Percentiles rank a stretch among this genome's conserved stretches.
Evolutionary conservation across 2,888 invertebrate species (phyloP).

Genomic region (Drosophila subsilvestris): DNA sequence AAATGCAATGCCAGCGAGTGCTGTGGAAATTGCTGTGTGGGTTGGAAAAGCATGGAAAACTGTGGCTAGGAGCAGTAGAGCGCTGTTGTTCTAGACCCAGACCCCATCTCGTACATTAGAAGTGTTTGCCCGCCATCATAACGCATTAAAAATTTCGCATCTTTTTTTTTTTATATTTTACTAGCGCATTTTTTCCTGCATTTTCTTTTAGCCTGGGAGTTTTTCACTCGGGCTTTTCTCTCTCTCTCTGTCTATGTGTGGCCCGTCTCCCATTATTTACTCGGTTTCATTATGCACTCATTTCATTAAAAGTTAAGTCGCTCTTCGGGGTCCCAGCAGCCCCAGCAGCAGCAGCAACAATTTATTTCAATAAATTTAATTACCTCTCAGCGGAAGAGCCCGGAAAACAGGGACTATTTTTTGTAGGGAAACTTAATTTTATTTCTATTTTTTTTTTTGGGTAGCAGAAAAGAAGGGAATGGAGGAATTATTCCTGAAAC

Average conservation of each 20-base stretch:
- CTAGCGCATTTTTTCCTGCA: neutral
- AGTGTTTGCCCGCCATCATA: constrained; percentile 44
- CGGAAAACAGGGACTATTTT: constrained; percentile 12
- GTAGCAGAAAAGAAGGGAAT: neutral
- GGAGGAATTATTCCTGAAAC: no score
- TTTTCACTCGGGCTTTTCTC: neutral
- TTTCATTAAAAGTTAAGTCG: constrained; percentile 61
- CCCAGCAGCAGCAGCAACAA: constrained; percentile 53
- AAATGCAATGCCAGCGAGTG: constrained; percentile 24
- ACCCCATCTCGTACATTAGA: constrained; percentile 28
- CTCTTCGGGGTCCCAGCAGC: constrained; percentile 30
- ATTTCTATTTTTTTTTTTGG: constrained; percentile 7
- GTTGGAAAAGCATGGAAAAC: constrained; percentile 2
- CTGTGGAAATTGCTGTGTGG: neutral
- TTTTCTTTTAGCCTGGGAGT: constrained; percentile 13
- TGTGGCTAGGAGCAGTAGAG: constrained; percentile 5
- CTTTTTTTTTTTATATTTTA: constrained; percentile 3
- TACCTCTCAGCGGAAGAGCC: constrained; percentile 46
- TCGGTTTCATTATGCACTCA: constrained; percentile 37
- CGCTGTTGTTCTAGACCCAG: neutral
- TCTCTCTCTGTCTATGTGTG: neutral
- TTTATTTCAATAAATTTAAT: constrained; percentile 76
- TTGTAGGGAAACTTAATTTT: constrained; percentile 18
- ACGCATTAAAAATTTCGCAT: constrained; percentile 31
- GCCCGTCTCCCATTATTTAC: constrained; percentile 23